phyloP scores from a whole-genome alignment of 2,797 vertebrate species.

The Nannoperca obscura region DNA sequence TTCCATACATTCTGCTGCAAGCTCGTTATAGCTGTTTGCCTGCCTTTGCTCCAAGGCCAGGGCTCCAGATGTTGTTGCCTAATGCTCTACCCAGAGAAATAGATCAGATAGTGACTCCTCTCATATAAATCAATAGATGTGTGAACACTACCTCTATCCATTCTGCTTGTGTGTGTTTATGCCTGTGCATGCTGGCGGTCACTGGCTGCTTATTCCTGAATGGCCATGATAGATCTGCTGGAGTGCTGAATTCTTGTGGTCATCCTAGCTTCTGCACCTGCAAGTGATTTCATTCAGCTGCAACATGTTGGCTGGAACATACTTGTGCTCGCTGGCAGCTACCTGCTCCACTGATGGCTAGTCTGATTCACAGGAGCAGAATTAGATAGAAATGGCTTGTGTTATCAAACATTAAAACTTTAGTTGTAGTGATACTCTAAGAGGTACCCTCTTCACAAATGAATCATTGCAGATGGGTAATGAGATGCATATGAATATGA shows the following conservation, averaged over 20 bases:
- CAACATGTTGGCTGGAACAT: slow-evolving; percentile 44
- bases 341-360: slow-evolving; percentile 41
- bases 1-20: slow-evolving; percentile 32
- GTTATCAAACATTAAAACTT: slow-evolving; percentile 40
- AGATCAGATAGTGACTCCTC: slow-evolving; percentile 24
- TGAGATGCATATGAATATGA: slow-evolving; percentile 26
- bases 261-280: slow-evolving; percentile 45
- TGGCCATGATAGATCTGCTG: slow-evolving; percentile 56
- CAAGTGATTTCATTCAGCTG: slow-evolving; percentile 49
- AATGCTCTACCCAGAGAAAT: slow-evolving; percentile 34
- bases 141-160: slow-evolving; percentile 9
- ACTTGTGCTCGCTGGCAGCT: slow-evolving; percentile 49
- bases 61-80: slow-evolving; percentile 50
- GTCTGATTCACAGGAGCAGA: slow-evolving; percentile 36
- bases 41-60: slow-evolving; percentile 34
- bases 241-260: slow-evolving; percentile 47
- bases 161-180: slow-evolving; percentile 12
- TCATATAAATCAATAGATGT: slow-evolving; percentile 48
- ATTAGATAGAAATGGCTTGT: slow-evolving; percentile 30
- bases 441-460: slow-evolving; percentile 14
- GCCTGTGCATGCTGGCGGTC: slow-evolving; percentile 35
- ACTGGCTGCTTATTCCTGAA: slow-evolving; percentile 48
- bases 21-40: slow-evolving; percentile 45
- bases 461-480: slow-evolving; percentile 23
- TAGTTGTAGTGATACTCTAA: slow-evolving; percentile 11